Conservation (phyloP, 1,140 invertebrate genomes). For the Zophobas atratus region DNA sequence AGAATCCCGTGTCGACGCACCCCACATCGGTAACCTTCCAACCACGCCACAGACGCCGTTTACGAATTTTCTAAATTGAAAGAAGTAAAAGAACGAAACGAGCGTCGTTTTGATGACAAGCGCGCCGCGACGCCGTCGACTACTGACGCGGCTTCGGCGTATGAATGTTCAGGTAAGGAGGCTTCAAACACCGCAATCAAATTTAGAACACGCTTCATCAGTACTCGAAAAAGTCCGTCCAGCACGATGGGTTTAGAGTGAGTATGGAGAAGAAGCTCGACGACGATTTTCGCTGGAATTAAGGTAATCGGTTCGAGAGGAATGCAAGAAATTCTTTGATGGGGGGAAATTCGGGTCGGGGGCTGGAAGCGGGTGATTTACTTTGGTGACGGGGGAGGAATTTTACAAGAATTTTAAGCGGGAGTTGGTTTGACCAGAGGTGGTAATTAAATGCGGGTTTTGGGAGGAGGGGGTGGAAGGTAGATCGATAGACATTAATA, state of each 20-base stretch:
- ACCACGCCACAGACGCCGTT: background rate
- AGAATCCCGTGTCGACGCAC: background rate
- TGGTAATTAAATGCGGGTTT: background rate
- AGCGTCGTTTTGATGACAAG: slow-evolving; percentile 41
- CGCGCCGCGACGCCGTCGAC: slow-evolving; percentile 35
- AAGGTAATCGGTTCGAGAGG: background rate
- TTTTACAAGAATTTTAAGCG: background rate
- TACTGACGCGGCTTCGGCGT: slow-evolving; percentile 46
- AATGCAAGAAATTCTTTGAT: background rate
- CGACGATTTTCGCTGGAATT: background rate
- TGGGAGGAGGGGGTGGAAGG: no score
- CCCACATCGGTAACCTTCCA: background rate
- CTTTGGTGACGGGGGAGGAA: background rate
- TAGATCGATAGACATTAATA: no score
- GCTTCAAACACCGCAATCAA: slow-evolving; percentile 50
- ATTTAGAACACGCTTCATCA: slow-evolving; percentile 53
- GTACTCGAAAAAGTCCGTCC: slow-evolving; percentile 18
- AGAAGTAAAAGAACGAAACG: slow-evolving; percentile 26
- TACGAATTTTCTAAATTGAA: slow-evolving; percentile 12
- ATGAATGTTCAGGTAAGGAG: slow-evolving; percentile 46
- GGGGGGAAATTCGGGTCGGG: background rate
- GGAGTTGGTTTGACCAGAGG: no score
- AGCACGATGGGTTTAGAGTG: background rate
- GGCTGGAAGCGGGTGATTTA: background rate
- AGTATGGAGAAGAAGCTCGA: background rate